phyloP scores from a whole-genome alignment of 1,140 invertebrate genomes.

The Vollenhovia emeryi region DNA sequence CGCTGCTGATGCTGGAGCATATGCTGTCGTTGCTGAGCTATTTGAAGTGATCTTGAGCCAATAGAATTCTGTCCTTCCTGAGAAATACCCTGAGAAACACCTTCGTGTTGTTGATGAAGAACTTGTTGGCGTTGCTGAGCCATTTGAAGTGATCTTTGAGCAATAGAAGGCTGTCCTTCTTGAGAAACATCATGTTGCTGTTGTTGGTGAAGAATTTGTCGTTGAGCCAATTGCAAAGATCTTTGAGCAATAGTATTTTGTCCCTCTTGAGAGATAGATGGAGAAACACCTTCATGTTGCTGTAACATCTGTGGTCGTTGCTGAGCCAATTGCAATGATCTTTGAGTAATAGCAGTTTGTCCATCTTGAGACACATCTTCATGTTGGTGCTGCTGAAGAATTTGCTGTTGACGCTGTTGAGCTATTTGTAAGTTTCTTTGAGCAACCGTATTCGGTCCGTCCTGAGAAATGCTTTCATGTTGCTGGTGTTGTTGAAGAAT shows the following conservation, averaged over 20 bases:
- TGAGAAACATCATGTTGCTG: slow-evolving; percentile 73
- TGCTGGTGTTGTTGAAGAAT: slow-evolving; percentile 86
- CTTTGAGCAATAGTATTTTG: slow-evolving; percentile 79
- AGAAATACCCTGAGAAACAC: slow-evolving; percentile 53
- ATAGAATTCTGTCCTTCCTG: slow-evolving; percentile 76
- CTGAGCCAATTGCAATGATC: slow-evolving; percentile 80
- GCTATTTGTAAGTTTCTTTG: slow-evolving; percentile 76
- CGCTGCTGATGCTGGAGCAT: slow-evolving; percentile 78
- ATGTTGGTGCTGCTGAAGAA: slow-evolving; percentile 65
- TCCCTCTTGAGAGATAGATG: slow-evolving; percentile 68
- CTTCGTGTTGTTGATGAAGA: slow-evolving; percentile 85
- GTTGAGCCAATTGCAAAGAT: slow-evolving; percentile 80
- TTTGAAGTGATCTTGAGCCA: slow-evolving; percentile 79
- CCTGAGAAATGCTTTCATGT: slow-evolving; percentile 77
- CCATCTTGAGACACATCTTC: slow-evolving; percentile 78
- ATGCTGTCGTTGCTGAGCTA: slow-evolving; percentile 84
- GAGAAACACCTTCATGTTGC: slow-evolving; percentile 76
- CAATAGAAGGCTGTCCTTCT: slow-evolving; percentile 77
- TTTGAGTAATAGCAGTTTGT: slow-evolving; percentile 78
- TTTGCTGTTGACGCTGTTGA: slow-evolving; percentile 76
- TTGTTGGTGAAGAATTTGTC: slow-evolving; percentile 67
- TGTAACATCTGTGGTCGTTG: slow-evolving; percentile 57
- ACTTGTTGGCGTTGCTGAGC: slow-evolving; percentile 72
- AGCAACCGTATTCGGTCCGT: slow-evolving; percentile 79
- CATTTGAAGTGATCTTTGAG: slow-evolving; percentile 79